These are phyloP conservation scores for Cyclophora albipunctata DNA, from an alignment of 2,888 invertebrate species.

Conservation along the genomic window DNA sequence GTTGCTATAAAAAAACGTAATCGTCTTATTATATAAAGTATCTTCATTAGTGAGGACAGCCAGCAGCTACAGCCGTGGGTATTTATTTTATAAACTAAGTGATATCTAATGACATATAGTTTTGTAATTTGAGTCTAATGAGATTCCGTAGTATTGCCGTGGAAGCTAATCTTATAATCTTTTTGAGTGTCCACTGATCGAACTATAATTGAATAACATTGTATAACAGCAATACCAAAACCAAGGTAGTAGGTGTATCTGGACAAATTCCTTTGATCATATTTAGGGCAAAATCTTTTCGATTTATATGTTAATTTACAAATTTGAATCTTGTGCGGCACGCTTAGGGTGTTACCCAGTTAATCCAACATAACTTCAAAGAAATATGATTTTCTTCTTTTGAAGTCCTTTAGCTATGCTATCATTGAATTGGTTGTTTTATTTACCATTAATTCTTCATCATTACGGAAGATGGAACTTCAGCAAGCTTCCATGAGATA, in stretches of 20 bases:
- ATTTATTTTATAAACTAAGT: too few relatives aligned
- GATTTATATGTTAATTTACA: constrained; percentile 72
- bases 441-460: constrained; percentile 1
- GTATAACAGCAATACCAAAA: too few relatives aligned
- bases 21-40: too few relatives aligned
- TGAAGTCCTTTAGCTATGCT: constrained; percentile 15
- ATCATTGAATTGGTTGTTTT: constrained; percentile 25
- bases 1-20: too few relatives aligned
- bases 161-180: too few relatives aligned
- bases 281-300: constrained; percentile 71
- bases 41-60: too few relatives aligned
- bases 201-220: neutral
- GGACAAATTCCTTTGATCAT: constrained; percentile 71
- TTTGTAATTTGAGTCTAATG: too few relatives aligned
- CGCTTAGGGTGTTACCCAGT: constrained; percentile 48
- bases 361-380: constrained; percentile 48
- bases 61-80: too few relatives aligned
- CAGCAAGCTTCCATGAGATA: too few relatives aligned
- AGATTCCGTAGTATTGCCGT: too few relatives aligned
- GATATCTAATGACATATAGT: too few relatives aligned
- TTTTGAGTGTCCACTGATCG: neutral
- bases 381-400: constrained; percentile 39
- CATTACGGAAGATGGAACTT: too few relatives aligned
- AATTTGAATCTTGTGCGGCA: constrained; percentile 64
- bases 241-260: constrained; percentile 30